Evolutionary conservation across 2,888 invertebrate species (phyloP).

Genomic region (Campoletis raptor): DNA sequence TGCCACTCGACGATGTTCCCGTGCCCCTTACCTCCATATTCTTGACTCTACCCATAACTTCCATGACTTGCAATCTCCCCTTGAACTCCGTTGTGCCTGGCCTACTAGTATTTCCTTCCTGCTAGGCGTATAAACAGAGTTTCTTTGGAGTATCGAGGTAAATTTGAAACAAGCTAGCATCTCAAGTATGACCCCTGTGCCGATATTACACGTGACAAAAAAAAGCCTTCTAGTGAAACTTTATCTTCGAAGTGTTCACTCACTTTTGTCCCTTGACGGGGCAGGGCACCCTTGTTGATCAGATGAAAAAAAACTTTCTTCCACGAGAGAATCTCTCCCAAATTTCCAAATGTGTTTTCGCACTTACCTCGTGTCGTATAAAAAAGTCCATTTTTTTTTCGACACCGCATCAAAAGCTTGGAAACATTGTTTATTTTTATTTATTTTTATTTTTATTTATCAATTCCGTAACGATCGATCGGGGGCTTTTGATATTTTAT

Average conservation of each 20-base stretch:
- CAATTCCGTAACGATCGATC: background rate
- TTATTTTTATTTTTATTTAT: background rate
- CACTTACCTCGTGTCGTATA: background rate
- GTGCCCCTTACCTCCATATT: slow-evolving; percentile 48
- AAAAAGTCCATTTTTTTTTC: background rate
- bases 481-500: background rate
- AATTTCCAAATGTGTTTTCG: slow-evolving; percentile 1
- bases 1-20: slow-evolving; percentile 65
- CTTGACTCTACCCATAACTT: slow-evolving; percentile 36
- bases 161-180: slow-evolving; percentile 7
- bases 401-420: background rate
- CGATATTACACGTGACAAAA: background rate
- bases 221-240: background rate
- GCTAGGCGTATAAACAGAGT: slow-evolving; percentile 14
- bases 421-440: background rate
- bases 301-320: background rate
- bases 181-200: background rate
- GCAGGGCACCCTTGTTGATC: background rate
- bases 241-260: background rate
- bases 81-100: slow-evolving; percentile 39
- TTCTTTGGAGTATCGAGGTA: slow-evolving; percentile 14
- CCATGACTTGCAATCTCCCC: slow-evolving; percentile 37
- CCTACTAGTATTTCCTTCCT: slow-evolving; percentile 32
- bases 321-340: background rate
- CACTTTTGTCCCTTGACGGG: background rate